phyloP scores from a whole-genome alignment of 2,113 vertebrate genomes.

The Aix galericulata region DNA sequence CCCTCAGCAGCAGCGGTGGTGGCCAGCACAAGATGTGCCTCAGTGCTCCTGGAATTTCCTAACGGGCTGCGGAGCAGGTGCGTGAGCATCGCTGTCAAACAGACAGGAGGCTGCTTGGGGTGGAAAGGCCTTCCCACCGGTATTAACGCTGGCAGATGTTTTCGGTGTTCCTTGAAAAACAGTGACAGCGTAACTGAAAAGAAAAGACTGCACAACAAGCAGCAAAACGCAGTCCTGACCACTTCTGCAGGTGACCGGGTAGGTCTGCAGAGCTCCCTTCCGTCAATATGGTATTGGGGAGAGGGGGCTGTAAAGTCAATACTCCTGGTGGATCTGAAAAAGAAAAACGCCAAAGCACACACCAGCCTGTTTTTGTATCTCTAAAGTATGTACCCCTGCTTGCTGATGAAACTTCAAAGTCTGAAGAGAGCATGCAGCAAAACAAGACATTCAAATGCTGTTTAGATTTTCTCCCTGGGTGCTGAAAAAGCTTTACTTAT shows the following conservation, averaged over 20 bases:
- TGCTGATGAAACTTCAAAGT: not conserved
- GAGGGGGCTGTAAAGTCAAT: not conserved
- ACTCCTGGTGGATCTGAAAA: not conserved
- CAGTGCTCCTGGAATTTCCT: not conserved
- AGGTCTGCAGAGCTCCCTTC: not conserved
- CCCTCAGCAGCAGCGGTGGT: conserved; percentile 59
- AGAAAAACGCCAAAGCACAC: not conserved
- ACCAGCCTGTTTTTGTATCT: not conserved
- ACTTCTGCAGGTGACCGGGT: not conserved
- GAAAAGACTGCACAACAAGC: not conserved
- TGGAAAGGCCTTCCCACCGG: conserved; percentile 1
- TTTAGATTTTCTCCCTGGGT: not conserved
- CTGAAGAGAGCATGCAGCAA: not conserved
- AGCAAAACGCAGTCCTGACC: not conserved
- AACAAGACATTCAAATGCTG: not conserved
- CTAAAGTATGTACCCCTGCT: not conserved
- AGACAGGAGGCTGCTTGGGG: not conserved
- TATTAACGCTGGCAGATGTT: conserved; percentile 43
- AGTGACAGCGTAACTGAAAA: not conserved
- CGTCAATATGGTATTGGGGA: not conserved
- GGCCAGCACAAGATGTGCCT: conserved; percentile 44
- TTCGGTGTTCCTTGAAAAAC: not conserved
- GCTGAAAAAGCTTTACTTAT: not conserved
- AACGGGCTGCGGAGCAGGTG: not conserved
- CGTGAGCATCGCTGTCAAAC: conserved; percentile 6